Conservation (phyloP, 2,113 vertebrate genomes). For the Paraplagusia blochii region DNA sequence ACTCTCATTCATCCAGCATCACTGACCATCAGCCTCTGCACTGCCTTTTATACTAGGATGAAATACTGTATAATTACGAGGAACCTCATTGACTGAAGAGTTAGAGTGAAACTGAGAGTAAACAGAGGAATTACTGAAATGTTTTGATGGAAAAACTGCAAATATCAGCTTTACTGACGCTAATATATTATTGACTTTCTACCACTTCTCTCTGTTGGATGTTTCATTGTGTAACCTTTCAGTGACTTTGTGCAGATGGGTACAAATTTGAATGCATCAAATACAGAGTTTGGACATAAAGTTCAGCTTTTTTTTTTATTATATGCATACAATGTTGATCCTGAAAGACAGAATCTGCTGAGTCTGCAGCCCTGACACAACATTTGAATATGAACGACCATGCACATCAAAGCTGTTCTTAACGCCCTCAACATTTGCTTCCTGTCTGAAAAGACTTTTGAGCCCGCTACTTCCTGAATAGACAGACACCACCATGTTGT, state of each 20-base stretch:
- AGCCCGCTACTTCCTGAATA: constrained; percentile 44
- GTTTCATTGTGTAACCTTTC: no score
- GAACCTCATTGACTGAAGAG: no score
- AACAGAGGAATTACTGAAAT: no score
- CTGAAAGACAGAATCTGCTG: no score
- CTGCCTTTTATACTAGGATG: constrained; percentile 4
- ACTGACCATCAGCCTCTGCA: background rate
- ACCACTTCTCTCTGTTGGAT: no score
- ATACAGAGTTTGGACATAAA: background rate
- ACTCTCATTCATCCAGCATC: no score
- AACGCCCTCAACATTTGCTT: constrained; percentile 50
- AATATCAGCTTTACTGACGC: no score
- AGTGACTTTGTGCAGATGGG: background rate
- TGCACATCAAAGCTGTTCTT: constrained; percentile 43
- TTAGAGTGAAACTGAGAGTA: no score
- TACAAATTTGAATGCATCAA: background rate
- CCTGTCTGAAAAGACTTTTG: constrained; percentile 51
- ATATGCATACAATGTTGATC: no score
- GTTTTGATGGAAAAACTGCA: no score
- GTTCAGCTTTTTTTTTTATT: background rate
- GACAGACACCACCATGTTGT: constrained; percentile 35
- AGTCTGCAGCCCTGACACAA: background rate
- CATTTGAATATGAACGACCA: constrained; percentile 37
- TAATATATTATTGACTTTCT: no score
- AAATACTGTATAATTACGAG: no score